Conservation (phyloP, 1,140 invertebrate species). For the Lepidurus apus region DNA sequence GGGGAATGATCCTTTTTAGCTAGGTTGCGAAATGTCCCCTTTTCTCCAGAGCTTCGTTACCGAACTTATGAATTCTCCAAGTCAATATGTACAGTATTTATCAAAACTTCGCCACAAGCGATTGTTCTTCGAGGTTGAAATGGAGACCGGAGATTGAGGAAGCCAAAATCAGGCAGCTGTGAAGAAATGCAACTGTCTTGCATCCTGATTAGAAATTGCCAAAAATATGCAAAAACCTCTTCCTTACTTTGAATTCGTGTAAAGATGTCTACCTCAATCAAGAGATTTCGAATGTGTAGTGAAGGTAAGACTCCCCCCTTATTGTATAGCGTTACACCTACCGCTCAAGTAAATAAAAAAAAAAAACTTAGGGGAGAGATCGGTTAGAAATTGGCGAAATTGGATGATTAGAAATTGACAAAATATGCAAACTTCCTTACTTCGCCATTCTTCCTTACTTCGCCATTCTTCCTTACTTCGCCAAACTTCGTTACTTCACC, state of each 20-base stretch:
- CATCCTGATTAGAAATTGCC: not conserved
- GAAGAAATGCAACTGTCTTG: not conserved
- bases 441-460: too few relatives aligned
- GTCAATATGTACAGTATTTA: not conserved
- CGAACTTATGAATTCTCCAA: not conserved
- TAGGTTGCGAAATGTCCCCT: not conserved
- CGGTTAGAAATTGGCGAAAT: not conserved
- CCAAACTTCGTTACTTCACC: too few relatives aligned
- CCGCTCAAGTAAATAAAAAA: not conserved
- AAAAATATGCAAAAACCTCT: not conserved
- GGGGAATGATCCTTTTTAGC: not conserved
- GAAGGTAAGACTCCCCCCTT: not conserved
- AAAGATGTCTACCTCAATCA: not conserved
- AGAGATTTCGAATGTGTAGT: not conserved
- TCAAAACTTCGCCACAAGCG: not conserved
- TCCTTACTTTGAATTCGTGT: too few relatives aligned
- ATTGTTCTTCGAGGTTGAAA: not conserved
- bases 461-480: too few relatives aligned
- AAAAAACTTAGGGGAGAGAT: not conserved
- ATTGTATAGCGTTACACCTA: not conserved
- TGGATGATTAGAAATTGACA: not conserved
- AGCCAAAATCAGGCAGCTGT: not conserved
- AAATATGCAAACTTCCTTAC: not conserved
- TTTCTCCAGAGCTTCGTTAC: not conserved
- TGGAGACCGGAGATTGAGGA: not conserved